Evolutionary conservation across 2,113 vertebrate genomes (phyloP).

Genomic region (Azemiops feae): DNA sequence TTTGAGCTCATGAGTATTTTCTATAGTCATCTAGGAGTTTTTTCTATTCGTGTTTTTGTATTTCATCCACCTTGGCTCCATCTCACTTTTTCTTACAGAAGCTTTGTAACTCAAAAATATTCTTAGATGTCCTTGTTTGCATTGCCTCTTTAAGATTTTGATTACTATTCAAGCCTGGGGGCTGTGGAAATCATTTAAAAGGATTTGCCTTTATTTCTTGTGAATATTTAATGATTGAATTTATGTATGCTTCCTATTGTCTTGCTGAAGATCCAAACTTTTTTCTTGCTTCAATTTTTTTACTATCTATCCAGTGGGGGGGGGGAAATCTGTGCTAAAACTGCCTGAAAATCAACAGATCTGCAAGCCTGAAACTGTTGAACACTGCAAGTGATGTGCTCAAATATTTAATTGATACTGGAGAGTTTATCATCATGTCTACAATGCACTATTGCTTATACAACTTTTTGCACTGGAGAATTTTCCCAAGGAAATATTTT

Average conservation of each 20-base stretch:
- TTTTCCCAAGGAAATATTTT: neutral
- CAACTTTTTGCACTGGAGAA: neutral
- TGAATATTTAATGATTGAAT: neutral
- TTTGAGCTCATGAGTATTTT: neutral
- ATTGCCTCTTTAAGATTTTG: neutral
- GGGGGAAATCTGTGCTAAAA: neutral
- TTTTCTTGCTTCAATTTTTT: neutral
- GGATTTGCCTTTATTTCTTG: neutral
- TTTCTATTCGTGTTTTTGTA: neutral
- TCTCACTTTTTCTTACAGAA: neutral
- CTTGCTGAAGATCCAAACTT: neutral
- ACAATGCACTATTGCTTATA: neutral
- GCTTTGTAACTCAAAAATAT: neutral
- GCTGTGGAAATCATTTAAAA: neutral
- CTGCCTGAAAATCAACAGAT: neutral
- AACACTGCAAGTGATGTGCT: neutral
- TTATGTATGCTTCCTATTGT: neutral
- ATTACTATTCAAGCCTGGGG: neutral
- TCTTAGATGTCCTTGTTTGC: neutral
- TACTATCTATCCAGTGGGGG: neutral
- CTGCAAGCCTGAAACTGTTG: neutral
- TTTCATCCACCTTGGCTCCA: neutral
- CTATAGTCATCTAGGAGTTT: neutral
- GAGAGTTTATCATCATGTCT: neutral
- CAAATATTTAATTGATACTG: neutral